A percentile compares a stretch with the other conserved stretches of the same genome.
phyloP scores from a whole-genome alignment of 2,797 vertebrate genomes.

The Schizothorax lantsangensis region DNA sequence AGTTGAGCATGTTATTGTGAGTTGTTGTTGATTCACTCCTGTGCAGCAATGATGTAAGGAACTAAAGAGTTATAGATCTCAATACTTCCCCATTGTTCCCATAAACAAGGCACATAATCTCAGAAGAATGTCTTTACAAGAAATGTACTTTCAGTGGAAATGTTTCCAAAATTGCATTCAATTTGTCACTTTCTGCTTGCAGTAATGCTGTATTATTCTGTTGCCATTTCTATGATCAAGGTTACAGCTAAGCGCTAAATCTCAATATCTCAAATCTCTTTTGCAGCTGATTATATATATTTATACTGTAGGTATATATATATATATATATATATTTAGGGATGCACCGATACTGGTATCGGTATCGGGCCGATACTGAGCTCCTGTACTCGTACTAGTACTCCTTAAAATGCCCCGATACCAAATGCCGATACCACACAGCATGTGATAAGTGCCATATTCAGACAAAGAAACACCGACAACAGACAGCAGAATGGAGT shows the following conservation, averaged over 20 bases:
- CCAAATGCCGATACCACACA: no score
- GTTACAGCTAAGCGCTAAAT: not conserved
- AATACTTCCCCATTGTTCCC: not conserved
- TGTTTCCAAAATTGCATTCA: not conserved
- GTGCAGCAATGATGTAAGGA: not conserved
- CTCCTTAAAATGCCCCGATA: no score
- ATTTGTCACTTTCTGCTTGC: not conserved
- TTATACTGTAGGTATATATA: no score
- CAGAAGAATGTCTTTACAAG: not conserved
- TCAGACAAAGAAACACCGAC: no score
- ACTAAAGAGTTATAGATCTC: not conserved
- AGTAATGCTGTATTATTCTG: not conserved
- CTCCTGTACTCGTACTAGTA: no score
- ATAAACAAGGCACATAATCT: not conserved
- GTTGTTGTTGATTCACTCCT: not conserved
- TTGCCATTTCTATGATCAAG: not conserved
- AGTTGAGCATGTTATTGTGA: not conserved
- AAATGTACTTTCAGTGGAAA: not conserved
- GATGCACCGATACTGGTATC: no score
- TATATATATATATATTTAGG: no score
- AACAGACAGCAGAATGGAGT: no score
- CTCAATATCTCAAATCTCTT: not conserved
- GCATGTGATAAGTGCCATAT: no score
- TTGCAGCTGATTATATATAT: no score
- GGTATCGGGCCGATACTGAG: no score